phyloP scores from a whole-genome alignment of 2,113 vertebrate genomes.

The Glareola pratincola region DNA sequence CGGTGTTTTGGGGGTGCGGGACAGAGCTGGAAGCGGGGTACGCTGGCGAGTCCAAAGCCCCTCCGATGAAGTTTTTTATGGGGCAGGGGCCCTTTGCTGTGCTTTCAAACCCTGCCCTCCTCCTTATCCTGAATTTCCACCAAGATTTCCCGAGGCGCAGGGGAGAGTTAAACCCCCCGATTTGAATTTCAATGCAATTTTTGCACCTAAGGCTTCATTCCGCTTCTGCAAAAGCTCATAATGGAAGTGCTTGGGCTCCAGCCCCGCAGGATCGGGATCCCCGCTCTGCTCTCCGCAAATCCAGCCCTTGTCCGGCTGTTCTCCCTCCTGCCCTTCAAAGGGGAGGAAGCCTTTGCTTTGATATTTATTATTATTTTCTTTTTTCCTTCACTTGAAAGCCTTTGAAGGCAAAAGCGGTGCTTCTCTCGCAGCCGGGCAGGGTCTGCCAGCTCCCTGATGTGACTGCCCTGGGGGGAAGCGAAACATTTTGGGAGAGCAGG shows the following conservation, averaged over 20 bases:
- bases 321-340: background rate
- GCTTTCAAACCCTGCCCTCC: background rate
- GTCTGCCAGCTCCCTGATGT: background rate
- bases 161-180: background rate
- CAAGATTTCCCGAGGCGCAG: background rate
- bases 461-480: background rate
- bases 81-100: background rate
- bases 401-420: background rate
- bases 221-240: background rate
- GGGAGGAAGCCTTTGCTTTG: background rate
- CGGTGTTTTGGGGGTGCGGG: background rate
- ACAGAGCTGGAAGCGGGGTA: background rate
- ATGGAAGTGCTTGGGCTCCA: background rate
- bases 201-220: constrained; percentile 12
- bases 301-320: fast-evolving
- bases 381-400: background rate
- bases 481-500: background rate
- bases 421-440: background rate
- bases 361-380: background rate
- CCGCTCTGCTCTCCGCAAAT: fast-evolving
- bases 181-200: background rate
- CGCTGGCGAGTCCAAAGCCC: fast-evolving
- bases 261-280: background rate
- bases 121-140: background rate
- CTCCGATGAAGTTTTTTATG: background rate